Evolutionary conservation across 2,797 vertebrate genomes (phyloP), one percentile per base, ranked within the genome.

Genomic region (Meda fulgida): DNA sequence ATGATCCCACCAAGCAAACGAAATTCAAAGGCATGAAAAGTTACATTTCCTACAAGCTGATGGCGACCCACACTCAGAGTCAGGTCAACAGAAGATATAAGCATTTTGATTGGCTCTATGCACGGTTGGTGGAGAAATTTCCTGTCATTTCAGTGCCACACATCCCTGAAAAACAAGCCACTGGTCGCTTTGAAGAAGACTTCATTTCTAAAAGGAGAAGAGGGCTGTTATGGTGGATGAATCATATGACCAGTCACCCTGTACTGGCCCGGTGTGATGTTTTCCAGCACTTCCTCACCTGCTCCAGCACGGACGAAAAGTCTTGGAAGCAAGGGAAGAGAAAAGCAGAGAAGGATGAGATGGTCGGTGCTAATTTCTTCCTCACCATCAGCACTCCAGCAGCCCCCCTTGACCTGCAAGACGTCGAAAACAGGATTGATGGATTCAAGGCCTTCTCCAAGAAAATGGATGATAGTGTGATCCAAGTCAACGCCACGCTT

Each of bases 1-100:
- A 99, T 19, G 97, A 99, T 90, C 98, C 98, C 78, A 99, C 98
- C 38, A 99, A 99, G 88, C 98, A 97, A 94, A 99, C 97, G 75
- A 99, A 99, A 92, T 99, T 99, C 93, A 99, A 99, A 88, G 98
- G 98, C 63, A 99, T 99, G 97, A 99, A 99, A 87, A 99, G 98
- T 86, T 99, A 99, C 91, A 99, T 99, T 0, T 96, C 98, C 16
- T 99, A 99, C 89, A 98, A 97, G 91, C 92, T 99, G 92, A 97
- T 97, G 5, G 96, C 98, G 63, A 98, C 96, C 0, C 97, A 99
- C 93, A 99, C 97, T 0, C 96, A 96, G 83, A 96, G 92, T 89
- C 96, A 95, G 7, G 98, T 99, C 79, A 97, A 97, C 93, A 94
- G 98, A 85, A 95, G 98, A 90, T 99, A 99, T 88, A 99, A 99